Percentiles rank a stretch among this genome's conserved stretches.
These are phyloP conservation scores for Hippopotamus amphibius DNA, from an alignment of 2,113 vertebrate genomes.

Conservation along the genomic window DNA sequence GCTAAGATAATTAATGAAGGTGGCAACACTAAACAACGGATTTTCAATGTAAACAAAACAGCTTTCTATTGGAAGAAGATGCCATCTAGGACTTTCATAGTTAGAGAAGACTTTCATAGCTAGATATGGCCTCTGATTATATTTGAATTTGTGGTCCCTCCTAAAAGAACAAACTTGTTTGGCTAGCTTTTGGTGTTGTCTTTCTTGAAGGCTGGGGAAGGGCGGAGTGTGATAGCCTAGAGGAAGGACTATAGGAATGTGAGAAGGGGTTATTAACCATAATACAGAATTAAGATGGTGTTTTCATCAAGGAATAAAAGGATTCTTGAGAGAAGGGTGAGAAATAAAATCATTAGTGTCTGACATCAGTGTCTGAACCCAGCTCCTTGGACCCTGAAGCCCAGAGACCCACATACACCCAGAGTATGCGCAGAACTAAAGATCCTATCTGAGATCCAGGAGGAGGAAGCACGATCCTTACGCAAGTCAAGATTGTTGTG, in stretches of 20 bases:
- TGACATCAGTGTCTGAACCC: not conserved
- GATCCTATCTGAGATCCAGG: not conserved
- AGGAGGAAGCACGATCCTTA: not conserved
- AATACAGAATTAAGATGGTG: not conserved
- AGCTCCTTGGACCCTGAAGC: not conserved
- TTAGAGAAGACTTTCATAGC: not conserved
- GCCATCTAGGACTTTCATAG: not conserved
- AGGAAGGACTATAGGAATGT: not conserved
- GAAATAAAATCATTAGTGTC: conserved; percentile 6
- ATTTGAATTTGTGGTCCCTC: not conserved
- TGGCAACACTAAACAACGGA: not conserved
- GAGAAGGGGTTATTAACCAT: not conserved
- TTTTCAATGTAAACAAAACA: not conserved
- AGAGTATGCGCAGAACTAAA: not conserved
- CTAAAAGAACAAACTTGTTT: conserved; percentile 15
- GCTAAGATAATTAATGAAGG: not conserved
- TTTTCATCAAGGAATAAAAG: conserved; percentile 55
- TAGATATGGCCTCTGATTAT: not conserved
- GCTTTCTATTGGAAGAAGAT: not conserved
- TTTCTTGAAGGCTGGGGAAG: not conserved
- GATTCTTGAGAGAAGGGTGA: not conserved
- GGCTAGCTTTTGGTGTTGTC: not conserved
- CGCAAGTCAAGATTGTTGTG: not conserved
- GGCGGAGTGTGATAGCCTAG: not conserved
- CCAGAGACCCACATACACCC: not conserved